phyloP scores from a whole-genome alignment of 1,140 invertebrate species.

The Sycophila sp. region DNA sequence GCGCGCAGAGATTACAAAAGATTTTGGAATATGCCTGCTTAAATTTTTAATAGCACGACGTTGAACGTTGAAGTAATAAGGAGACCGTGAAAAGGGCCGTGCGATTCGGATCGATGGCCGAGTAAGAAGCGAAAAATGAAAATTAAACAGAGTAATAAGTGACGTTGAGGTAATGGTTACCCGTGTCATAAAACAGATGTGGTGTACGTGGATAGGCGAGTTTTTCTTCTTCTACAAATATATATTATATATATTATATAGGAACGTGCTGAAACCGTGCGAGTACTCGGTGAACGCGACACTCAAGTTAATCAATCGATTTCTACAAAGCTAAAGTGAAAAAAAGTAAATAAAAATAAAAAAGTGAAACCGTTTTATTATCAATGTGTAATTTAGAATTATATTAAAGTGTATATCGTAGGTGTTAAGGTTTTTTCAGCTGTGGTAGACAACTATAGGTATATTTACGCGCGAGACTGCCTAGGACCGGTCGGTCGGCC shows the following conservation, averaged over 20 bases:
- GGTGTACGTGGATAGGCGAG: constrained; percentile 37
- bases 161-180: background rate
- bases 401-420: constrained; percentile 49
- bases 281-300: constrained; percentile 13
- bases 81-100: constrained; percentile 3
- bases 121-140: too few relatives aligned
- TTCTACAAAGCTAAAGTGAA: too few relatives aligned
- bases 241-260: constrained; percentile 43
- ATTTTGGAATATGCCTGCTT: constrained; percentile 13
- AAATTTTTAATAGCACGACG: constrained; percentile 32
- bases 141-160: too few relatives aligned
- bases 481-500: background rate
- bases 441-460: constrained; percentile 65
- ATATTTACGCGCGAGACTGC: constrained; percentile 37
- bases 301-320: constrained; percentile 26
- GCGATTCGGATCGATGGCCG: background rate
- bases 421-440: constrained; percentile 60
- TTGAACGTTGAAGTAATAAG: constrained; percentile 35
- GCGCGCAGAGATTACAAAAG: background rate
- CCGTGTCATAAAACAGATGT: constrained; percentile 37
- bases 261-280: constrained; percentile 19
- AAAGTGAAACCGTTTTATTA: constrained; percentile 37
- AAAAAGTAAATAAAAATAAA: constrained; percentile 8
- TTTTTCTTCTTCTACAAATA: constrained; percentile 27
- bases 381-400: constrained; percentile 46